Percentiles rank a stretch among this genome's conserved stretches.
Conservation (phyloP, 2,113 vertebrate genomes). For the Psettodes erumei region DNA sequence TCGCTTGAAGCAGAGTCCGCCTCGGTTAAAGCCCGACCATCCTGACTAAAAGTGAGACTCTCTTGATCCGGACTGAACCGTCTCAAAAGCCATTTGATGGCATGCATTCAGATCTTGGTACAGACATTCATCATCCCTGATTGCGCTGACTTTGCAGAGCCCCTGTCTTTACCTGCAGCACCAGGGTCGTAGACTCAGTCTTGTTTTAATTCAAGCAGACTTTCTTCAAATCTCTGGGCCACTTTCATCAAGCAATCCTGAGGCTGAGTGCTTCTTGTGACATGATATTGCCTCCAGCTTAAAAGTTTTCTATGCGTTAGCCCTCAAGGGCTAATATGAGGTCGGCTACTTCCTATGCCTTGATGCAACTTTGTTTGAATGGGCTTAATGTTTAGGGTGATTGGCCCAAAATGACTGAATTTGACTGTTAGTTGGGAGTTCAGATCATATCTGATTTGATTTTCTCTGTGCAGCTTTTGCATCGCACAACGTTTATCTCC, state of each 20-base stretch:
- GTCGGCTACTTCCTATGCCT: too few relatives aligned
- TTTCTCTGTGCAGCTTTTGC: not conserved
- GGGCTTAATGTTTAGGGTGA: not conserved
- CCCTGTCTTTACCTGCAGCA: too few relatives aligned
- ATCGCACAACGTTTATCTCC: not conserved
- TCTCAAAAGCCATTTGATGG: not conserved
- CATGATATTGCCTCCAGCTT: conserved; percentile 7
- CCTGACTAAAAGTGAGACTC: conserved; percentile 27
- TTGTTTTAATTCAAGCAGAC: not conserved
- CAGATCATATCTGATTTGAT: conserved; percentile 1
- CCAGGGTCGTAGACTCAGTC: not conserved
- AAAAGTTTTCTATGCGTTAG: not conserved
- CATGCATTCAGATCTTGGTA: not conserved
- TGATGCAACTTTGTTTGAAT: conserved; percentile 25
- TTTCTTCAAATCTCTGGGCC: not conserved
- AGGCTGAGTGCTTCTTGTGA: not conserved
- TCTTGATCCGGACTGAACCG: not conserved
- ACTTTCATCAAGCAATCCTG: not conserved
- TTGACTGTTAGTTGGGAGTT: not conserved
- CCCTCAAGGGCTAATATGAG: conserved; percentile 1
- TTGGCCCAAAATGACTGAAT: not conserved
- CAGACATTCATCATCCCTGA: not conserved
- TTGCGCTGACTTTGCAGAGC: not conserved
- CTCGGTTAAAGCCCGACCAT: conserved; percentile 22
- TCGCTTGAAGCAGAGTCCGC: conserved; percentile 44